Base-by-base conservation (phyloP, 2,888 invertebrate genomes). In the Tortrix viridana region DNA sequence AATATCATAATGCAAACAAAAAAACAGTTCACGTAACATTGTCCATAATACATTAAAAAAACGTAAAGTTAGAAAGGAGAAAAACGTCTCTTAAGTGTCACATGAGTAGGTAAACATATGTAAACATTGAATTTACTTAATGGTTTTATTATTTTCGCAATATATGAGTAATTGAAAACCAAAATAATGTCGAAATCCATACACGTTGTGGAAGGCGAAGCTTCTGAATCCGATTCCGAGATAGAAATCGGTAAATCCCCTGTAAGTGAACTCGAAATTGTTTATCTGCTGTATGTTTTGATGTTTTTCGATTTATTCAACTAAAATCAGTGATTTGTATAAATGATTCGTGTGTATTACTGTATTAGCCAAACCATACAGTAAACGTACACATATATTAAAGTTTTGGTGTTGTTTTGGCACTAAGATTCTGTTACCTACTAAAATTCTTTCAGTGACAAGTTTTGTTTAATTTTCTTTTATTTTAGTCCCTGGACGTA, bases 221-320 rank as follows among this genome's bases (percentile, higher is more conserved):
- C 90, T 1, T 90, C 90, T 0, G 90, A 91, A 70, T 89, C 90
- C 0, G 90, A 91, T 75, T 81, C 90, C 0, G 90, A 91, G 56
- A 73, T 90, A 57, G 90, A 91, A 84, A 65, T 88, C 48, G 90
- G 84, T 0, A 80, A 70, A 79, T 81, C 88, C 16, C 82, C 84
- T 5, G 89, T 89, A 74, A 77, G 83, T 76, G 58, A 16, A 12
- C 19, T 5, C 14, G n/a, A 32, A 41, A 41, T 41, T 41, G 16
- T 41, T 41, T 41, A 16, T n/a, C 18, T 44, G 7, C 6, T 5
- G 16, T 2, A 23, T n/a, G n/a, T 2, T 2, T 52, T n/a, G 37
- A 16, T 5, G 9, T 32, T 32, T 32, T 3, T 32, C 32, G 12
- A 32, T 32, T 32, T 32, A 32, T 12, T 26, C 12, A 9, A 32